Evolutionary conservation across 1,140 invertebrate species (phyloP).

Genomic region (Drosophila littoralis): DNA sequence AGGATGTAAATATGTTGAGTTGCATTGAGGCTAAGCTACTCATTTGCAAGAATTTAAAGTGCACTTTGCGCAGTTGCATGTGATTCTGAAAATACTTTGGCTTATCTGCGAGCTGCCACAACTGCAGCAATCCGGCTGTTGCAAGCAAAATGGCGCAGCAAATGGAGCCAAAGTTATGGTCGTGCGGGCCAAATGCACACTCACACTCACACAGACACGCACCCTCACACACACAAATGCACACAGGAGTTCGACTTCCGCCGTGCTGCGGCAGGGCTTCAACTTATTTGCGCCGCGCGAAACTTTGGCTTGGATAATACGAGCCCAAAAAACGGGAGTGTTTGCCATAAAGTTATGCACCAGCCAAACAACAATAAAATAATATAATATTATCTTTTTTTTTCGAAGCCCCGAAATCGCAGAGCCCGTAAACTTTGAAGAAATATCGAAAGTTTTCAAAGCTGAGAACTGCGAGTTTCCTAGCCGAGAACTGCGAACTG

Average conservation of each 20-base stretch:
- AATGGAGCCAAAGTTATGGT: constrained; percentile 72
- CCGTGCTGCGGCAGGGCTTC: constrained; percentile 26
- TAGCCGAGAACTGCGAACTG: constrained; percentile 5
- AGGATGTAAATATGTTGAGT: constrained; percentile 7
- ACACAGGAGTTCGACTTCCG: constrained; percentile 59
- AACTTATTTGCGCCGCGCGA: constrained; percentile 40
- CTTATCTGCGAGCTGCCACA: constrained; percentile 55
- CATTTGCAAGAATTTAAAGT: constrained; percentile 84
- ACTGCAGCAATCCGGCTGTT: not conserved
- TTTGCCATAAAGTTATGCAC: constrained; percentile 77
- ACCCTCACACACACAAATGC: not conserved
- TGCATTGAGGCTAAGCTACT: constrained; percentile 47
- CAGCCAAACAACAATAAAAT: constrained; percentile 81
- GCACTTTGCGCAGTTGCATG: constrained; percentile 76
- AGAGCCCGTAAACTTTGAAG: constrained; percentile 73
- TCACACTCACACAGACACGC: not conserved
- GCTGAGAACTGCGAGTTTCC: constrained; percentile 38
- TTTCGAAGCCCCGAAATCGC: constrained; percentile 58
- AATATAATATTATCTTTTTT: constrained; percentile 65
- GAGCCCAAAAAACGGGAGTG: constrained; percentile 54
- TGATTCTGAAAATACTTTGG: constrained; percentile 63
- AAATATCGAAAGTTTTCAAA: constrained; percentile 78
- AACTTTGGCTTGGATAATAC: constrained; percentile 72
- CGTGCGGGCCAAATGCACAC: constrained; percentile 33
- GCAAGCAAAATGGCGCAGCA: constrained; percentile 57